phyloP scores from a whole-genome alignment of 1,140 invertebrate species.

The Zophobas atratus region DNA sequence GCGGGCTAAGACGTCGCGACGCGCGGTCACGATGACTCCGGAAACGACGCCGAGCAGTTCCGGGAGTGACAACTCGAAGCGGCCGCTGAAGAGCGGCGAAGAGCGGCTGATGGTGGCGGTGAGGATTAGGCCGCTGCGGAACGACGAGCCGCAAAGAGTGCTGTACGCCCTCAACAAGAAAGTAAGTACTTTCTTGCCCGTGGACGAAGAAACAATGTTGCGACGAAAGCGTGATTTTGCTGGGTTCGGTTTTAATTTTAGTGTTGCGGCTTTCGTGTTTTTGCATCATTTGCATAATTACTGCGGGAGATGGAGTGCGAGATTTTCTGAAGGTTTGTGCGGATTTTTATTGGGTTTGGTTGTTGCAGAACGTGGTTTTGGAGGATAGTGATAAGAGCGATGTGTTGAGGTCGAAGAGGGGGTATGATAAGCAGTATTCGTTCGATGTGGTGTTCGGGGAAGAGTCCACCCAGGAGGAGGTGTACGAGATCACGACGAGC shows the following conservation, averaged over 20 bases:
- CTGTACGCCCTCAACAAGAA: constrained; percentile 63
- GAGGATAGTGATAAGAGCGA: constrained; percentile 76
- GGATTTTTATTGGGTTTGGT: not conserved
- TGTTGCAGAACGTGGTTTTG: constrained; percentile 73
- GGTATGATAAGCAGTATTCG: constrained; percentile 82
- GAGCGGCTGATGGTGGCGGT: constrained; percentile 67
- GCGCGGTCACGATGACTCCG: constrained; percentile 60
- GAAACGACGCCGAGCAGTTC: constrained; percentile 60
- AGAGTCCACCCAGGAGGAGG: constrained; percentile 81
- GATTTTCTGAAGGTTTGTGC: constrained; percentile 51
- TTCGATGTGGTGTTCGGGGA: constrained; percentile 91
- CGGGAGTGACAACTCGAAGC: constrained; percentile 58
- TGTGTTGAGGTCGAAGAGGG: constrained; percentile 75
- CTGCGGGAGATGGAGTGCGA: not conserved
- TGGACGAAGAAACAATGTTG: not conserved
- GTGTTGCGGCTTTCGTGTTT: constrained; percentile 25
- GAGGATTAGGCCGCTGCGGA: constrained; percentile 63
- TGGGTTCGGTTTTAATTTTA: not conserved
- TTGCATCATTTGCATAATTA: constrained; percentile 29
- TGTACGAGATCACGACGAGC: constrained; percentile 88
- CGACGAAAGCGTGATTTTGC: not conserved
- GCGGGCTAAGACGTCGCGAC: not conserved
- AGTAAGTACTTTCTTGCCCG: constrained; percentile 47
- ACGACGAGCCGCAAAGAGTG: constrained; percentile 61
- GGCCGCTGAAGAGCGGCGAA: constrained; percentile 55